Evolutionary conservation across 2,888 invertebrate genomes (phyloP), one percentile per base, ranked within the genome.

Genomic region (Heliconius hortense): DNA sequence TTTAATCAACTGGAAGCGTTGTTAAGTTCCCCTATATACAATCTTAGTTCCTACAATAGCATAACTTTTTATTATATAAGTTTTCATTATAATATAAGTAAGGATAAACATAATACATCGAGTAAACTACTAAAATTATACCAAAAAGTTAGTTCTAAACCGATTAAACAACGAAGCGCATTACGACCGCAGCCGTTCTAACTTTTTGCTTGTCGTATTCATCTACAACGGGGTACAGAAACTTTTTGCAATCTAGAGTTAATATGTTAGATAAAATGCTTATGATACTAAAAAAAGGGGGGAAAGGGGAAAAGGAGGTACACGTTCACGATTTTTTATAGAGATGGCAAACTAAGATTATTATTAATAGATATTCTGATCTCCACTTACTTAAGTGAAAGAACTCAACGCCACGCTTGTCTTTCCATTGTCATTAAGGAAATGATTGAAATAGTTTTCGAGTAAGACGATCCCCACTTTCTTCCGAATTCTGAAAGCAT

Each of bases 101-200:
- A 24, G 39, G 53, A 63, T 31, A 43, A 24, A 63, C 24, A 74
- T 56, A 74, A 35, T 39, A 66, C 28, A 43, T 56, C 26, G 24
- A 21, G 39, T 31, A 60, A 28, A 69, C 26, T 67, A 48, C 31
- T 48, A 70, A 60, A 48, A 60, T 74, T 53, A 35, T 56, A 71
- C 63, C 26, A 62, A 43, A 63, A 35, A 64, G 68, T 72, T 71
- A 75, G 73, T 77, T 77, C 76, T 68, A 73, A 77, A 72, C 76
- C 76, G 77, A 76, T 77, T 77, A 76, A 76, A 73, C 73, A 72
- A 66, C 71, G 63, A 62, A 63, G 77, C 75, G 76, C 73, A 73
- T 76, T 77, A 77, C 77, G 71, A 63, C 77, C 76, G 26, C 77
- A 76, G 76, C 73, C 73, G 73, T 76, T 74, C 59, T 72, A 78